Conservation (phyloP, 2,797 vertebrate species). For the Calcarius lapponicus region DNA sequence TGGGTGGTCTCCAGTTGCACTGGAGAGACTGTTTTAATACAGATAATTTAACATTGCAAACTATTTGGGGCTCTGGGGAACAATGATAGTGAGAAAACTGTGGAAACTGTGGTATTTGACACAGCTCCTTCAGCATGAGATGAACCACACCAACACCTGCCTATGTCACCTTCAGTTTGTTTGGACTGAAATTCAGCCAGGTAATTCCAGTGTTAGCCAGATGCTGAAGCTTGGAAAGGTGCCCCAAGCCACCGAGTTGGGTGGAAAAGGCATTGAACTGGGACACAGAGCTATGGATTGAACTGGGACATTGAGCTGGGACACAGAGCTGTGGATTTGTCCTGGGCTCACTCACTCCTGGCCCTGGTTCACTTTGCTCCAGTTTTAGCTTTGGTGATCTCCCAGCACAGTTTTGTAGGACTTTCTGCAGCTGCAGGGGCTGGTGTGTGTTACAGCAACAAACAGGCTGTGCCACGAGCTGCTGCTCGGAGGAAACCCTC, state of each 20-base stretch:
- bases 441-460: not conserved
- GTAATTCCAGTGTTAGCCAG: not conserved
- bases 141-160: not conserved
- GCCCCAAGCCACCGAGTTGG: fast-evolving
- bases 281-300: too few species aligned
- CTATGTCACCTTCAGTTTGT: not conserved
- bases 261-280: not conserved
- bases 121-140: not conserved
- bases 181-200: not conserved
- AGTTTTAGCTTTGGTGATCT: not conserved
- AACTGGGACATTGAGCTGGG: too few species aligned
- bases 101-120: not conserved
- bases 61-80: not conserved
- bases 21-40: not conserved
- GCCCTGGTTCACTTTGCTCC: not conserved
- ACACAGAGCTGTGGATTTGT: not conserved
- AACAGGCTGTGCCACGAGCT: not conserved
- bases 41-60: not conserved
- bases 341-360: not conserved
- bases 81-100: not conserved
- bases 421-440: not conserved
- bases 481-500: not conserved
- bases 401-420: not conserved
- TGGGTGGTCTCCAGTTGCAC: slow-evolving; percentile 51
- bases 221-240: not conserved